Evolutionary conservation across 2,113 vertebrate species (phyloP), one percentile per base, ranked within the genome.

Genomic region (Cettia cetti): DNA sequence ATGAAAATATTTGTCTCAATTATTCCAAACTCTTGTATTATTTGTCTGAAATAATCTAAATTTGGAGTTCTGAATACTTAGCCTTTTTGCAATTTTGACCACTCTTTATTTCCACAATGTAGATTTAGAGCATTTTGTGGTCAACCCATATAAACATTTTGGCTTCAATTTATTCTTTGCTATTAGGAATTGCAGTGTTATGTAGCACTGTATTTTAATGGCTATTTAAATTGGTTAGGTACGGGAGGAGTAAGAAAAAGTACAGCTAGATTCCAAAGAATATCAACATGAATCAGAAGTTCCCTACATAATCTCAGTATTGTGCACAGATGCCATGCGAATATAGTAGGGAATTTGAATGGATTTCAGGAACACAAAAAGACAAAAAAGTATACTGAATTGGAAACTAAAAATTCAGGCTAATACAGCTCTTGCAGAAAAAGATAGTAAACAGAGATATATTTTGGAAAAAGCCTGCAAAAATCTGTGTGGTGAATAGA

Each of bases 1-100:
- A 77, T 35, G 42, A 31, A 96, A 96, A 83, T 16, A 90, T 23
- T 68, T 93, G 28, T 92, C 90, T 86, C 54, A 94, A 68, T 77
- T 74, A n/a, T 78, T 13, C 52, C 23, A 91, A 68, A 1, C 2
- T n/a, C 6, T 33, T 65, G 13, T 15, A 42, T 40, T 35, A 61
- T 82, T 74, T 76, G 11, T 76, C 18, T 22, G 15, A 59, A 49
- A 37, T 50, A 52, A 54, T 15, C 20, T 37, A 24, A 54, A 47
- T 72, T 39, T 71, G 24, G 27, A 80, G 21, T 61, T 81, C 30
- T 59, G 39, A 87, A 7, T 63, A 44, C 20, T 90, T 4, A 2
- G 13, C 15, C 6, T 37, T 91, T 85, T 72, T 66, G 5, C n/a
- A 68, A 85, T 82, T 87, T 85, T 76, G 26, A 49, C 20, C 17